Base-by-base conservation (phyloP, 2,888 invertebrate genomes). In the Exephanes ischioxanthus region DNA sequence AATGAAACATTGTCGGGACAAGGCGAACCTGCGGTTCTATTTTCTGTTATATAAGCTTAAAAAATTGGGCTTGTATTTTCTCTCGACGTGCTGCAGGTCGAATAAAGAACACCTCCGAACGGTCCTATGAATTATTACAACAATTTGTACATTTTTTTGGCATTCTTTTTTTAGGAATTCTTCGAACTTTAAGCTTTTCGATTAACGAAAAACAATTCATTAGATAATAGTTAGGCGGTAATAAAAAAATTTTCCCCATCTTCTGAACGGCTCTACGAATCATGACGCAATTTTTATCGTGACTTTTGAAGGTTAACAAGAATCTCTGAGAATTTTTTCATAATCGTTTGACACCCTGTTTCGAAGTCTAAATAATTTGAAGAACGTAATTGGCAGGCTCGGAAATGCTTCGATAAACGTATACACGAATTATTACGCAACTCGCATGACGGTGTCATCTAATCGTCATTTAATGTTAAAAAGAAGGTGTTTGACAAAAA, bases 11-110 rank as follows among this genome's bases (percentile, higher is more conserved):
- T 30, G 6, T 45, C 19, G 48, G 33, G 30, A 55, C 68, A 33
- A 30, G 30, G 14, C 16, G 61, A 70, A 75, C 37, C 63, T n/a
- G 68, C 37, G 48, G 58, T 37, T 51, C 37, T 22, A 22, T 51
- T 51, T 68, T 66, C 53, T 30, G 30, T 81, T 81, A 53, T 45
- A 30, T 66, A 76, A 81, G 58, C 14, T 22, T 14, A 14, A 63
- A 63, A 63, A 63, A 63, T 63, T 58, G 14, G 6, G 9, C 19
- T n/a, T 55, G n/a, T 48, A 22, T 55, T 16, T 63, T 33, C 16
- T 33, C 30, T 63, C 11, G 22, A 63, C 30, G 3, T 16, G 26
- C n/a, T 33, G 33, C 63, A 26, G 33, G 26, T 30, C 33, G 33
- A 33, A 33, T 63, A n/a, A 58, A 55, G 19, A 55, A 9, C 22